Conservation (phyloP, 2,113 vertebrate genomes). For the Hypocryptadius cinnamomeus region DNA sequence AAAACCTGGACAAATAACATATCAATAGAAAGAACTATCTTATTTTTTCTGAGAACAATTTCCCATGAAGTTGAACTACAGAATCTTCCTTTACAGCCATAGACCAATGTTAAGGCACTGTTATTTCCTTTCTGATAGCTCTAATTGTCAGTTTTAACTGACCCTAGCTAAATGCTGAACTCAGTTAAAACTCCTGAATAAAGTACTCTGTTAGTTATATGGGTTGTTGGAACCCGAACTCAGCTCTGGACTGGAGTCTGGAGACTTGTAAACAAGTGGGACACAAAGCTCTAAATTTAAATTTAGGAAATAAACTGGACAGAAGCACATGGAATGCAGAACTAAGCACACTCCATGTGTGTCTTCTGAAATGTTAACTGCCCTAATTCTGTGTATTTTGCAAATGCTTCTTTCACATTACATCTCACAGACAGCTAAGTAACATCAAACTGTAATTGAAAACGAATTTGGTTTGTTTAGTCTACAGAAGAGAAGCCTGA, state of each 20-base stretch:
- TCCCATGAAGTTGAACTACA: background rate
- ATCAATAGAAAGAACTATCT: background rate
- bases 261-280: background rate
- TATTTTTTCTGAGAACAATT: background rate
- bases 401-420: background rate
- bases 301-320: background rate
- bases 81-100: background rate
- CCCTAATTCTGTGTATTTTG: background rate
- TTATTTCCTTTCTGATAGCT: background rate
- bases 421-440: background rate
- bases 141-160: background rate
- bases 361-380: background rate
- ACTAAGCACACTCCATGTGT: background rate
- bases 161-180: background rate
- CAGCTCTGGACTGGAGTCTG: background rate
- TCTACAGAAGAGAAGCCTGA: conserved; percentile 11
- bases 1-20: background rate
- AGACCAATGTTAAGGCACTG: background rate
- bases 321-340: background rate
- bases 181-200: background rate
- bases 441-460: background rate
- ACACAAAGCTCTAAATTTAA: background rate
- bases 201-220: background rate
- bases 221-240: background rate
- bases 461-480: background rate